phyloP scores from a whole-genome alignment of 2,113 vertebrate genomes.

The Ammodytes marinus region DNA sequence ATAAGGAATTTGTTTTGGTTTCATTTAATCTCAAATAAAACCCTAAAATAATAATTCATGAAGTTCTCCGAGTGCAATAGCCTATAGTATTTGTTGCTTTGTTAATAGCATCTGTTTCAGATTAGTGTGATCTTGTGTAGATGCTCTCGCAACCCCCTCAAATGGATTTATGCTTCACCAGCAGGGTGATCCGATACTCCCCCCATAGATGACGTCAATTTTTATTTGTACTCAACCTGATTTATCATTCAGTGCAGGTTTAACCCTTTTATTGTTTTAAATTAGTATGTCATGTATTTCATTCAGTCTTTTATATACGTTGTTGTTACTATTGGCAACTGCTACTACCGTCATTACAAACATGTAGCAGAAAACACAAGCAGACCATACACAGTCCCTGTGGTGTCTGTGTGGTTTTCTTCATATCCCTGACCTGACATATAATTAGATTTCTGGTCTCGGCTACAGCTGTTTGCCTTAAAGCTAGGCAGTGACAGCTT shows the following conservation, averaged over 20 bases:
- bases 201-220: background rate
- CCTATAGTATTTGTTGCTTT: background rate
- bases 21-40: background rate
- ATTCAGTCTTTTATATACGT: background rate
- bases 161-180: constrained; percentile 9
- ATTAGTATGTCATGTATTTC: background rate
- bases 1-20: background rate
- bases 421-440: background rate
- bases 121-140: constrained; percentile 26
- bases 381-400: background rate
- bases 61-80: background rate
- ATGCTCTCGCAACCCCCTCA: background rate
- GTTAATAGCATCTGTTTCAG: constrained; percentile 22
- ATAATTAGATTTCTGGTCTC: constrained; percentile 17
- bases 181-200: background rate
- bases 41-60: background rate
- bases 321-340: background rate
- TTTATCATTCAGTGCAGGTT: background rate
- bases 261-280: background rate
- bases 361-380: background rate
- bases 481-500: background rate
- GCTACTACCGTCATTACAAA: background rate
- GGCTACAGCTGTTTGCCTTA: background rate
- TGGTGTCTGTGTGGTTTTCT: constrained; percentile 7
- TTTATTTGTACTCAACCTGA: background rate